Evolutionary conservation across 2,888 invertebrate species (phyloP).

Genomic region (Esperia sulphurella): DNA sequence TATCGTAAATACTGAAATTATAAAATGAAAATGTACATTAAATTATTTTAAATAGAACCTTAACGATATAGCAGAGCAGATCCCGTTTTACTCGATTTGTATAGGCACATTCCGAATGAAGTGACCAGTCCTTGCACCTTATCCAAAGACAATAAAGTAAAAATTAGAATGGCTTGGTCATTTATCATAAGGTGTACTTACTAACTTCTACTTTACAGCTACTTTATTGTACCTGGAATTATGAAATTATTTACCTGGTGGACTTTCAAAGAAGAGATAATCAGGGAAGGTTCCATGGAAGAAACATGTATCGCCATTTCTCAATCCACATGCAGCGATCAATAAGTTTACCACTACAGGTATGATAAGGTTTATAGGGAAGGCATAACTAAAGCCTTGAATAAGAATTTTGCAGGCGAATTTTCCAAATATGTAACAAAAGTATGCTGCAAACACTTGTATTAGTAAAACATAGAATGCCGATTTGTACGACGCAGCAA

Average conservation of each 20-base stretch:
- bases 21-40: not conserved
- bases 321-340: conserved; percentile 92
- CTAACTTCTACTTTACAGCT: too few relatives aligned
- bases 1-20: conserved; percentile 82
- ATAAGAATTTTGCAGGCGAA: conserved; percentile 98
- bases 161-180: too few relatives aligned
- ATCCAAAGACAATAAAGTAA: too few relatives aligned
- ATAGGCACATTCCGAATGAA: too few relatives aligned
- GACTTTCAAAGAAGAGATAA: conserved; percentile 95
- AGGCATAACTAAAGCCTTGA: conserved; percentile 97
- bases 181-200: too few relatives aligned
- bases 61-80: too few relatives aligned
- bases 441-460: conserved; percentile 90
- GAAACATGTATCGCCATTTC: conserved; percentile 92
- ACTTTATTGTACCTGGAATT: too few relatives aligned
- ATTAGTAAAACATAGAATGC: conserved; percentile 88
- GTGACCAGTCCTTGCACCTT: too few relatives aligned
- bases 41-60: too few relatives aligned
- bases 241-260: conserved; percentile 69
- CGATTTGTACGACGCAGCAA: conserved; percentile 84
- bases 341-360: conserved; percentile 93
- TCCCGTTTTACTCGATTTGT: too few relatives aligned
- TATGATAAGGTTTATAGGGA: conserved; percentile 95
- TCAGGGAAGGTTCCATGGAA: conserved; percentile 91
- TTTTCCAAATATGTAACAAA: conserved; percentile 96